Percentiles rank a stretch among this genome's conserved stretches.
phyloP scores from a whole-genome alignment of 2,113 vertebrate species.

The Calidris pugnax region DNA sequence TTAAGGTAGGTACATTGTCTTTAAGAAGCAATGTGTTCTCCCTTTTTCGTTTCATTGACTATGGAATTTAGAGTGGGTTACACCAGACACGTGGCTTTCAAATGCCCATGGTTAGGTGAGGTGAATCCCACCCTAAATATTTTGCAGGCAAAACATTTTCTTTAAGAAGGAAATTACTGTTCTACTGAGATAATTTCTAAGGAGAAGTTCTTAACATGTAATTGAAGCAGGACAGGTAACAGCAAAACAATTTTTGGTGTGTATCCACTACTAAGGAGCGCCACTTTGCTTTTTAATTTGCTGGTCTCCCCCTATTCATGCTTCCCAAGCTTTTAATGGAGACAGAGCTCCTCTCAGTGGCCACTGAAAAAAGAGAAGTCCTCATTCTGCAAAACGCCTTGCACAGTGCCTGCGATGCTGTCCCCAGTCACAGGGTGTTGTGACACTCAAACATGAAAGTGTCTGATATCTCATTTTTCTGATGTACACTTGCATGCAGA shows the following conservation, averaged over 20 bases:
- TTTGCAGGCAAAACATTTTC: not conserved
- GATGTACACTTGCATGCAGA: not conserved
- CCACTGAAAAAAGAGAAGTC: not conserved
- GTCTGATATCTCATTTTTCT: not conserved
- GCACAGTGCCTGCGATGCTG: not conserved
- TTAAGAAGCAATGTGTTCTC: not conserved
- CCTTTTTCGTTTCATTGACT: not conserved
- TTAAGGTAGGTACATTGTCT: not conserved
- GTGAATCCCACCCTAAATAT: not conserved
- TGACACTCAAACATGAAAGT: not conserved
- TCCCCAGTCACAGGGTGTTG: not conserved
- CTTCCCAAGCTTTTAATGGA: not conserved
- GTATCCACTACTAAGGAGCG: not conserved
- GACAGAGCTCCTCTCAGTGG: slow-evolving; percentile 61
- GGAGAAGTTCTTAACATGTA: not conserved
- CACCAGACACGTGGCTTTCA: not conserved
- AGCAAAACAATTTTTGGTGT: not conserved
- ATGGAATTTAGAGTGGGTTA: not conserved
- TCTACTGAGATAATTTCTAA: not conserved
- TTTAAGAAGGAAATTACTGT: not conserved
- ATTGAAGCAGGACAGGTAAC: not conserved
- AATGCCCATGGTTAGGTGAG: not conserved
- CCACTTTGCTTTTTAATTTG: not conserved
- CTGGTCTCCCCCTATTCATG: accelerated
- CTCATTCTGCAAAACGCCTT: not conserved